Conservation (phyloP, 2,797 vertebrate species). For the Strix occidentalis region DNA sequence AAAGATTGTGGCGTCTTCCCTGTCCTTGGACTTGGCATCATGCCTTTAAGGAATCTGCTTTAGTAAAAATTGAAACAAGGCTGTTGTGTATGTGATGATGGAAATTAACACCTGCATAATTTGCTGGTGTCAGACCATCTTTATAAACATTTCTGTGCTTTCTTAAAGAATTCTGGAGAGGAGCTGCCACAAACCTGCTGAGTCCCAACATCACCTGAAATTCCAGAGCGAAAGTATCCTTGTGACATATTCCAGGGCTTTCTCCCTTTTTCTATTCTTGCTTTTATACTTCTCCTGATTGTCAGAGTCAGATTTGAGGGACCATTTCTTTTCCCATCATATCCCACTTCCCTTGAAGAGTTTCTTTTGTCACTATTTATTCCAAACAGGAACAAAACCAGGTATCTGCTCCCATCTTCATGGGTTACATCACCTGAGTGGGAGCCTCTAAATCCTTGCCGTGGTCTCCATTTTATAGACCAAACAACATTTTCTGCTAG, state of each 20-base stretch:
- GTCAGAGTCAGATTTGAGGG: not conserved
- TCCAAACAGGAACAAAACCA: not conserved
- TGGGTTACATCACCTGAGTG: not conserved
- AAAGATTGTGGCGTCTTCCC: not conserved
- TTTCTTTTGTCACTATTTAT: not conserved
- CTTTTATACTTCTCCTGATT: not conserved
- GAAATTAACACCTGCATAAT: not conserved
- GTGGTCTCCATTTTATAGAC: not conserved
- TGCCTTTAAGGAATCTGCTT: not conserved
- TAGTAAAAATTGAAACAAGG: not conserved
- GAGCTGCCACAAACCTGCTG: not conserved
- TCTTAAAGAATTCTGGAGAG: not conserved
- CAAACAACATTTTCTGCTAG: not conserved
- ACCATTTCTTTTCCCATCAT: not conserved
- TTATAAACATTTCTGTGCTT: not conserved
- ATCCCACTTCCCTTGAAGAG: not conserved
- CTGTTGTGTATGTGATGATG: not conserved
- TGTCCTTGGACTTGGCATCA: not conserved
- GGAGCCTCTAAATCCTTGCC: not conserved
- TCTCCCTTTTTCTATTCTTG: not conserved
- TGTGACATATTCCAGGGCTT: not conserved
- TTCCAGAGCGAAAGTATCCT: not conserved
- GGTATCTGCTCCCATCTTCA: not conserved
- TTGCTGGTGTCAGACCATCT: not conserved
- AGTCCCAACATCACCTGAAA: not conserved